Percentiles rank a stretch among this genome's conserved stretches.
Conservation (phyloP, 2,113 vertebrate species). For the Pelecanoides urinatrix region DNA sequence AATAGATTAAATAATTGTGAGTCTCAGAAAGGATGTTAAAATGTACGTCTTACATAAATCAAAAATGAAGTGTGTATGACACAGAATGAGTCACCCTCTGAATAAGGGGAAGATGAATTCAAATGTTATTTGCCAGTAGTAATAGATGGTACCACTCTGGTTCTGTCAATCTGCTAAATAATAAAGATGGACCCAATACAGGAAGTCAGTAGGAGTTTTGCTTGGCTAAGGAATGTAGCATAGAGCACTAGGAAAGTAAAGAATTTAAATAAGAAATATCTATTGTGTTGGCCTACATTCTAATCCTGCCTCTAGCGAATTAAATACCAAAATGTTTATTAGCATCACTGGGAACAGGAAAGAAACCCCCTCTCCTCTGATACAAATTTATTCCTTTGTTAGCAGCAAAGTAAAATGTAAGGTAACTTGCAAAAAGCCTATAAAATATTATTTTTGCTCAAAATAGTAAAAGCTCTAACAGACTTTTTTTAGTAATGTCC, state of each 20-base stretch:
- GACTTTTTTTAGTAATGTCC: not conserved
- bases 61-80: conserved; percentile 70
- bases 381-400: not conserved
- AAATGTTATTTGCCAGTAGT: conserved; percentile 59
- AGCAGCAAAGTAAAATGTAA: not conserved
- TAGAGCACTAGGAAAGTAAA: not conserved
- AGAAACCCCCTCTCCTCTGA: not conserved
- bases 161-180: conserved; percentile 50
- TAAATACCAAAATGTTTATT: not conserved
- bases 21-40: conserved; percentile 65
- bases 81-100: conserved; percentile 68
- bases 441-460: not conserved
- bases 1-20: conserved; percentile 76
- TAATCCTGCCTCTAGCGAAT: not conserved
- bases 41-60: conserved; percentile 67
- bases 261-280: conserved; percentile 20
- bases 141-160: conserved; percentile 43
- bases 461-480: not conserved
- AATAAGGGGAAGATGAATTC: conserved; percentile 61
- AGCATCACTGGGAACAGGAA: not conserved
- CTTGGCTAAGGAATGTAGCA: conserved; percentile 10
- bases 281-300: not conserved
- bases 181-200: conserved; percentile 23
- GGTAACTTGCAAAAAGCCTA: not conserved
- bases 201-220: conserved; percentile 51